Base-by-base conservation (phyloP, 2,797 vertebrate genomes). In the Peromyscus melanophrys region DNA sequence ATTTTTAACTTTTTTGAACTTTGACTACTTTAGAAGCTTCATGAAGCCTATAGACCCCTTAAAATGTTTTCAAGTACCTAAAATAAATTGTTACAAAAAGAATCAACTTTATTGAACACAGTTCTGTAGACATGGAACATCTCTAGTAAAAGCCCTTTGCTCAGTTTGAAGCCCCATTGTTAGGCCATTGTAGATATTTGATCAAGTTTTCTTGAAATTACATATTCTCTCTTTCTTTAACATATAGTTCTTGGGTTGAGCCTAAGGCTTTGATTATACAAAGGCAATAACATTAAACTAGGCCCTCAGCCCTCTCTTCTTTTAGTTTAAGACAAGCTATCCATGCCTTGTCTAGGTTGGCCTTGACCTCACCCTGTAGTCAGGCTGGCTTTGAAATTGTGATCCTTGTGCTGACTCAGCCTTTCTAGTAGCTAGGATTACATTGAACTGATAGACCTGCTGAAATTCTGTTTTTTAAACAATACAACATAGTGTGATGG, bases 61-160 rank as follows among this genome's bases (percentile, higher is more conserved):
- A 81, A 73, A 37, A 81, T 59, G 63, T 75, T 97, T 96, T 94
- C 27, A 93, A 94, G 61, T 80, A 34, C 29, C 14, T 93, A 59
- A 85, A 84, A 57, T 92, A 43, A 92, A 59, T 61, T 73, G 12
- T 94, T 90, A 85, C n/a, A 69, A 21, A 88, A 86, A 52, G 88
- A 77, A 61, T 69, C 4, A n/a, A 0, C 40, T 55, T 0, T 43
- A 8, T 73, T 67, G 27, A 81, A 29, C 23, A 29, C 23, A 86
- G 21, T 37, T 95, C 40, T 87, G 3, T 67, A 13, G 1, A 11
- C 57, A 34, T 37, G 76, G 78, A 86, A 37, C 13, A 37, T 94
- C 52, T 65, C 37, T 29, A 29, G 34, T 84, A 25, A 81, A 87
- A 63, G 63, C n/a, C 19, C 6, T 83, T 89, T 85, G 71, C 46